Evolutionary conservation across 2,888 invertebrate genomes (phyloP).

Genomic region (Drosophila mettleri): DNA sequence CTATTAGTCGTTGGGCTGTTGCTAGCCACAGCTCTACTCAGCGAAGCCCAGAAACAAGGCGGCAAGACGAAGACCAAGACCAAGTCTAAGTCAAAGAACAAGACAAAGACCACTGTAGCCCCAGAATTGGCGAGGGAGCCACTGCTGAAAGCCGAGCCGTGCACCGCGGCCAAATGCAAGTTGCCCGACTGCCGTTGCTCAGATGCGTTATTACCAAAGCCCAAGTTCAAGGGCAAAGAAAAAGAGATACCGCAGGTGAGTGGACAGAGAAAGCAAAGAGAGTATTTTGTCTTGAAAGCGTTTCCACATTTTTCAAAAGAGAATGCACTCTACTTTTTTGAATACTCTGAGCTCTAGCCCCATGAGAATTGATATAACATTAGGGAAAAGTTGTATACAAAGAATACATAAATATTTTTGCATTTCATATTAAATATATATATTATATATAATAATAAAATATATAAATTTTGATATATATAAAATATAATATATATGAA

Average conservation of each 20-base stretch:
- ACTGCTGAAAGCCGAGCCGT: constrained; percentile 61
- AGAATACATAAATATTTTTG: no score
- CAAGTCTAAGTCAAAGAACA: constrained; percentile 52
- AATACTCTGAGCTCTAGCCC: no score
- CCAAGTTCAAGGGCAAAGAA: constrained; percentile 71
- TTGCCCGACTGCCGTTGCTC: constrained; percentile 83
- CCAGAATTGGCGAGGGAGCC: constrained; percentile 11
- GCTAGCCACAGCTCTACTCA: constrained; percentile 32
- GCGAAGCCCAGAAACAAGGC: constrained; percentile 38
- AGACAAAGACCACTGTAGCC: constrained; percentile 27
- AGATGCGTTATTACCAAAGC: constrained; percentile 64
- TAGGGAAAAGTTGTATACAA: no score
- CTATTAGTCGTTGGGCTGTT: constrained; percentile 55
- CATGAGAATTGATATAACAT: no score
- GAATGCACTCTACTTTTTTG: no score
- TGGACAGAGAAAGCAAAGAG: no score
- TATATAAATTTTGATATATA: no score
- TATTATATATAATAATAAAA: no score
- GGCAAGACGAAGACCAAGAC: constrained; percentile 53
- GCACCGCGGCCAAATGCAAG: constrained; percentile 66
- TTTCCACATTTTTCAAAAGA: no score
- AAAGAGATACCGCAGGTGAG: constrained; percentile 82
- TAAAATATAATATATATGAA: no score
- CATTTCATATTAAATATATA: no score
- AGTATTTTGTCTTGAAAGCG: no score